A percentile compares a stretch with the other conserved stretches of the same genome.
phyloP scores from a whole-genome alignment of 1,140 invertebrate species.

The Zaprionus africanus region DNA sequence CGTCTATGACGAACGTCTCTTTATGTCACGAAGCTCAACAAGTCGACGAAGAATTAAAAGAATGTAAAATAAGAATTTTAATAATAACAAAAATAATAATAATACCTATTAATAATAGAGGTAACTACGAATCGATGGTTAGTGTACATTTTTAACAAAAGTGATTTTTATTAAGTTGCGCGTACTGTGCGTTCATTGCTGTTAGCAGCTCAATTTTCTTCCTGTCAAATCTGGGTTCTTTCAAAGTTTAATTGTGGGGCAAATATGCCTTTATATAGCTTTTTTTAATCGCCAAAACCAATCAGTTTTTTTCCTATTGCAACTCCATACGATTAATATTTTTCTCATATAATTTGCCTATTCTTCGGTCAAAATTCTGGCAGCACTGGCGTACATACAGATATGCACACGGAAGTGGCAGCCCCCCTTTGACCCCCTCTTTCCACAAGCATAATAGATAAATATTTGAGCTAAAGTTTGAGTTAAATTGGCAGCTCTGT shows the following conservation, averaged over 20 bases:
- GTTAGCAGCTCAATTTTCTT: no score
- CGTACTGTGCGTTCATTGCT: not conserved
- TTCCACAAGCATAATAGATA: slow-evolving; percentile 26
- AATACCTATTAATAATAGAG: no score
- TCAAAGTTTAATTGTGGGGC: no score
- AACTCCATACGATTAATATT: no score
- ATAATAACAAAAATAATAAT: not conserved
- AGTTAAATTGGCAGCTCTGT: slow-evolving; percentile 57
- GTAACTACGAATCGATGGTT: not conserved
- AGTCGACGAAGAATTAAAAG: slow-evolving; percentile 38
- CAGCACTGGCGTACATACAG: not conserved
- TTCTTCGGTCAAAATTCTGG: no score
- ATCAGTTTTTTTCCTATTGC: no score
- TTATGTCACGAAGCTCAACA: slow-evolving; percentile 49
- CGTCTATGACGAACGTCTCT: slow-evolving; percentile 32
- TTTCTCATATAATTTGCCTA: no score
- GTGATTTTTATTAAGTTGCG: not conserved
- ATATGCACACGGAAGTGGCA: slow-evolving; percentile 46
- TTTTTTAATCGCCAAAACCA: no score
- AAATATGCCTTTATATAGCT: no score
- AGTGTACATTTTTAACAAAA: not conserved
- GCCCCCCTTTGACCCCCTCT: not conserved
- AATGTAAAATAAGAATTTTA: slow-evolving; percentile 9
- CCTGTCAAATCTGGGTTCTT: no score
- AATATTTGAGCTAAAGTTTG: slow-evolving; percentile 52